Base-by-base conservation (phyloP, 2,888 invertebrate genomes). In the Agrochola lychnidis region DNA sequence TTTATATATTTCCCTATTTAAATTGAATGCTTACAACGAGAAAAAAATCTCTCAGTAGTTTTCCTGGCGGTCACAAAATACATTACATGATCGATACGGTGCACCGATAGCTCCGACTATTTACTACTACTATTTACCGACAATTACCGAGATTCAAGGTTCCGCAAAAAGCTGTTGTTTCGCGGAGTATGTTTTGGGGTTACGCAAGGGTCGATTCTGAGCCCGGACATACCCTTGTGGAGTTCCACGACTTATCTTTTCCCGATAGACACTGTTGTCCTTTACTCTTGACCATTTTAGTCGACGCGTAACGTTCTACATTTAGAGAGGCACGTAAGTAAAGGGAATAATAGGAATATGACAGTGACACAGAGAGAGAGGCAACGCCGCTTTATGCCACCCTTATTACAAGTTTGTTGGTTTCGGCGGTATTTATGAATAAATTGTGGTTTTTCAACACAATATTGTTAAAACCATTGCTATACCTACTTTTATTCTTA, bases 201-300 rank as follows among this genome's bases (percentile, higher is more conserved):
- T 40, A 48, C 48, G 48, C 36, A 19, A 36, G 70, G 66, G n/a
- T 40, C 14, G n/a, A 66, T 71, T 67, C 68, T 25, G 48, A 16
- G 45, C 12, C 30, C 19, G 22, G 14, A 16, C 0, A n/a, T 30
- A 63, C 10, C 45, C 19, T 19, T 66, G 30, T 66, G 48, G 19
- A 66, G 30, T 30, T 30, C 48, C 48, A 5, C 5, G 16, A 16
- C 48, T 16, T 48, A 48, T 48, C 16, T 48, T 5, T 16, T 48
- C 16, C 48, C 48, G 48, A 36, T 36, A 36, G 36, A 36, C 36
- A 36, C 36, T 36, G 36, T 3, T 36, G 3, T 36, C 36, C 36
- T 36, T 36, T 36, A 1, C 2, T 36, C 36, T 36, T 36, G 36
- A 36, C 36, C 36, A 3, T 36, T 36, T 36, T 36, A 36, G 36